A percentile compares a stretch with the other conserved stretches of the same genome.
phyloP scores from a whole-genome alignment of 2,888 invertebrate species.

The Amphiduros pacificus region DNA sequence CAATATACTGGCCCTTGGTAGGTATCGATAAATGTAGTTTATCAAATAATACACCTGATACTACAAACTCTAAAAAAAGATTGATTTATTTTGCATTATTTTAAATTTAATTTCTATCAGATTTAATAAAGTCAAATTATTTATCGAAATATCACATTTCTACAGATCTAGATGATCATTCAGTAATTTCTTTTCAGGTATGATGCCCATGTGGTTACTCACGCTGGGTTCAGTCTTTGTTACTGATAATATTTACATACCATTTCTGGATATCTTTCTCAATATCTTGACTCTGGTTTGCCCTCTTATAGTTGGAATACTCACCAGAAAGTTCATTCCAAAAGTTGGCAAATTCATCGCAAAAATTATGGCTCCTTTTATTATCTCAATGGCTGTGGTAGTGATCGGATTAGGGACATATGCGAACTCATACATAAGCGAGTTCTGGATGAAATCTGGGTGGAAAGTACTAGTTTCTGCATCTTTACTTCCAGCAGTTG shows the following conservation, averaged over 20 bases:
- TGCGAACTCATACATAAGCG: conserved; percentile 60
- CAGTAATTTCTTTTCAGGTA: conserved; percentile 50
- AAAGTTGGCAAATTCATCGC: neutral
- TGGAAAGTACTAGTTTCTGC: conserved; percentile 52
- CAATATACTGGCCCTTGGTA: neutral
- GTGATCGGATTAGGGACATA: conserved; percentile 60
- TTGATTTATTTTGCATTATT: no score
- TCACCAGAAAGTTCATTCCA: conserved; percentile 45
- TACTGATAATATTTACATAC: conserved; percentile 36
- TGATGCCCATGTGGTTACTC: conserved; percentile 63
- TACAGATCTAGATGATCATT: no score
- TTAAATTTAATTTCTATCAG: no score
- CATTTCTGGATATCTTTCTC: conserved; percentile 56
- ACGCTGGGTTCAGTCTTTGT: conserved; percentile 50
- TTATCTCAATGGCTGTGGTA: conserved; percentile 55
- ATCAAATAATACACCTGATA: neutral
- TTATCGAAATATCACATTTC: no score
- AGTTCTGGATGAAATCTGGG: conserved; percentile 50
- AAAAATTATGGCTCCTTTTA: conserved; percentile 43
- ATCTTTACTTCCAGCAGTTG: conserved; percentile 59
- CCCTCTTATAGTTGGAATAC: conserved; percentile 61
- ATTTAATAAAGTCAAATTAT: no score
- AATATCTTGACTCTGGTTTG: conserved; percentile 58
- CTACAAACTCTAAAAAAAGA: neutral
- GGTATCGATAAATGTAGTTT: neutral